Conservation (phyloP, 1,140 invertebrate genomes). For the Bicyclus anynana region DNA sequence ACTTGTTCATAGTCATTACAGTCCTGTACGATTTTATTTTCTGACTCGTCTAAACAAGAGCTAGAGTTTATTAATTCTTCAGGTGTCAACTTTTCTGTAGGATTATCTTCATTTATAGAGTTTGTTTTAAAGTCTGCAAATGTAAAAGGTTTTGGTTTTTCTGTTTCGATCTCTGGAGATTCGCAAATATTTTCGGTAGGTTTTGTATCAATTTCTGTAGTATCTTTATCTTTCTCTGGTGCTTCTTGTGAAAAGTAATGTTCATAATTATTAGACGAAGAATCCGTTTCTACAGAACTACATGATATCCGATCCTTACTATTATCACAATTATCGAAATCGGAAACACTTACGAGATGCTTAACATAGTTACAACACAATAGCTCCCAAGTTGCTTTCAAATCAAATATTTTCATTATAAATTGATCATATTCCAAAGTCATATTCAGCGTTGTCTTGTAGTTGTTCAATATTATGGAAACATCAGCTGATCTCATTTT, state of each 20-base stretch:
- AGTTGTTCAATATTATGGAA: slow-evolving; percentile 81
- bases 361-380: slow-evolving; percentile 76
- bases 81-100: background rate
- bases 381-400: slow-evolving; percentile 79
- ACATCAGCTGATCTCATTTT: slow-evolving; percentile 81
- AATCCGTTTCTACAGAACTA: slow-evolving; percentile 68
- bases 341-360: slow-evolving; percentile 57
- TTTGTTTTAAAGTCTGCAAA: slow-evolving; percentile 70
- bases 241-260: slow-evolving; percentile 63
- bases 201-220: slow-evolving; percentile 19
- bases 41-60: background rate
- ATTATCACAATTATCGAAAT: slow-evolving; percentile 63
- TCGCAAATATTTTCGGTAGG: slow-evolving; percentile 32
- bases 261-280: slow-evolving; percentile 71
- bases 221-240: slow-evolving; percentile 16
- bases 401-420: slow-evolving; percentile 77
- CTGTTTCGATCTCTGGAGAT: slow-evolving; percentile 35
- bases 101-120: slow-evolving; percentile 3
- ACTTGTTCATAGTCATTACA: slow-evolving; percentile 14
- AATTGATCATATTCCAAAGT: slow-evolving; percentile 78
- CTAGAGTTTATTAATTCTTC: slow-evolving; percentile 1
- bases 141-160: slow-evolving; percentile 69
- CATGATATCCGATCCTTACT: slow-evolving; percentile 61
- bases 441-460: slow-evolving; percentile 72
- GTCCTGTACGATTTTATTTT: slow-evolving; percentile 19